Percentiles rank a stretch among this genome's conserved stretches.
Evolutionary conservation across 2,797 vertebrate genomes (phyloP).

Genomic region (Liasis olivaceus): DNA sequence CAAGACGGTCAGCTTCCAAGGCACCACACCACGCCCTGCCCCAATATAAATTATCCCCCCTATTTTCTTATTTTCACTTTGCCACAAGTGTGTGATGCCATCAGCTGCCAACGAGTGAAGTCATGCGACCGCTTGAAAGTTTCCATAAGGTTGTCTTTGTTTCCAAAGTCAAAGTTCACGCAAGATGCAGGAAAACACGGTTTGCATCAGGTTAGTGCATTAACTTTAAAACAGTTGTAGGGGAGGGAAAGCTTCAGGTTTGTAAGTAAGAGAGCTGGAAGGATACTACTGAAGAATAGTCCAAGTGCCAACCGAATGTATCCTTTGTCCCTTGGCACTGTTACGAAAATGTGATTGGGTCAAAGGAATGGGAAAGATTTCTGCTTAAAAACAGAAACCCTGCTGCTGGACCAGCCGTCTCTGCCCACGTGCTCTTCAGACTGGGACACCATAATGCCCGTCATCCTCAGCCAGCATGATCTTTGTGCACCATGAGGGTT

Average conservation of each 20-base stretch:
- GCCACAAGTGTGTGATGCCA: neutral
- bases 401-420: no score
- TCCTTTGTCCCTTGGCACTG: no score
- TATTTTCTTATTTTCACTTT: neutral
- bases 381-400: no score
- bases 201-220: neutral
- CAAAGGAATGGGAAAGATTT: no score
- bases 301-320: no score
- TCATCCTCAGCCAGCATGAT: no score
- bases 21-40: neutral
- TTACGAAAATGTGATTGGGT: no score
- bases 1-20: neutral
- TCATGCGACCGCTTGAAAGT: neutral
- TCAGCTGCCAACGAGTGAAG: neutral
- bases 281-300: no score
- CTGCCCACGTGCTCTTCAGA: no score
- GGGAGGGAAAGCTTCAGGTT: neutral
- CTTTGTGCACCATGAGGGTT: no score
- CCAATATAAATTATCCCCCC: neutral
- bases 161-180: neutral
- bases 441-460: no score
- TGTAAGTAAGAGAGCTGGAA: no score
- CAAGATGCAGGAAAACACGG: neutral
- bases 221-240: constrained; percentile 9
- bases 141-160: constrained; percentile 16